These are phyloP conservation scores for Microcebus lehilahytsara DNA, from an alignment of 2,113 vertebrate genomes.

Conservation along the genomic window DNA sequence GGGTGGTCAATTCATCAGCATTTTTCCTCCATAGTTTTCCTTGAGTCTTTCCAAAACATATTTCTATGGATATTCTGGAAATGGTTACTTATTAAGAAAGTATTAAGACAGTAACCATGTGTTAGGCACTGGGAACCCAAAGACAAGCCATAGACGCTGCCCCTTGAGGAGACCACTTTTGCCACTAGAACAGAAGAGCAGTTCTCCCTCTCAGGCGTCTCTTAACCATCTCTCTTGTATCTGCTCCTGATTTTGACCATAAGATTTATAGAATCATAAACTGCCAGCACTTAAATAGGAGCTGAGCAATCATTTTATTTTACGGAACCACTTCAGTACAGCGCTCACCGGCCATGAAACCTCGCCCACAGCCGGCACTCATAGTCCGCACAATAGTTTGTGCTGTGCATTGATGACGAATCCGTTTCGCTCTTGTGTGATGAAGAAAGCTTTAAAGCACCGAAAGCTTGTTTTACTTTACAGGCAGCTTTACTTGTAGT, in stretches of 20 bases:
- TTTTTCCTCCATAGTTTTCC: not conserved
- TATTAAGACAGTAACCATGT: not conserved
- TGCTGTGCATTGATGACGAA: no score
- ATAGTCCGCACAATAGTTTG: no score
- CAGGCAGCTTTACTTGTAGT: no score
- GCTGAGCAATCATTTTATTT: not conserved
- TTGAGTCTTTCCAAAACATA: not conserved
- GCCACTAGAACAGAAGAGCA: not conserved
- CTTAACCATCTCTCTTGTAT: not conserved
- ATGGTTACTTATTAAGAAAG: not conserved
- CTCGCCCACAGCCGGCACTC: no score
- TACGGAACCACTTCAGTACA: not conserved
- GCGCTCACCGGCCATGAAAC: no score
- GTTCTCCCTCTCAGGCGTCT: not conserved
- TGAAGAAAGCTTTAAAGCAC: no score
- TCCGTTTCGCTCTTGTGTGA: no score
- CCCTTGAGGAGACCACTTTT: not conserved
- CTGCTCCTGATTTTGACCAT: not conserved
- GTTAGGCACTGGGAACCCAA: not conserved
- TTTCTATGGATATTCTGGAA: not conserved
- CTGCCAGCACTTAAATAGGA: not conserved
- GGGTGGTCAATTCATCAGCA: not conserved
- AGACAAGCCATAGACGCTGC: not conserved
- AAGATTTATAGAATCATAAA: not conserved
- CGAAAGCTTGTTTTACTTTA: no score